Percentiles rank a stretch among this genome's conserved stretches.
phyloP scores from a whole-genome alignment of 1,140 invertebrate species.

The Drosophila athabasca region DNA sequence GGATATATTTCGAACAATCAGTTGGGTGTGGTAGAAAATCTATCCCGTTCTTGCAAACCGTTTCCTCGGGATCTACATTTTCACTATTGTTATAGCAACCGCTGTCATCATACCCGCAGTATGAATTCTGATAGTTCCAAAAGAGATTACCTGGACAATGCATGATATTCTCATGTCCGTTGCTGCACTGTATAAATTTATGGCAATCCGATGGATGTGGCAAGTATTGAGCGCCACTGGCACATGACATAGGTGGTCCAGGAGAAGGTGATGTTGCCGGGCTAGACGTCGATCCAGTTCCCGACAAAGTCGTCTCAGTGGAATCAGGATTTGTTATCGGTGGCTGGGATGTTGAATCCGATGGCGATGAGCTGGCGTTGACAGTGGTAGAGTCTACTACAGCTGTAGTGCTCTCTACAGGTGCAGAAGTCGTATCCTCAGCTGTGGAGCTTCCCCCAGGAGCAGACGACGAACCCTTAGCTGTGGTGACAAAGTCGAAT shows the following conservation, averaged over 20 bases:
- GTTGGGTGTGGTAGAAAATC: conserved; percentile 11
- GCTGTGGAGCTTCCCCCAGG: neutral
- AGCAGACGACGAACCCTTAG: neutral
- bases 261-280: conserved; percentile 11
- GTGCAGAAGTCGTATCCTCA: neutral
- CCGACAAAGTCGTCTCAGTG: neutral
- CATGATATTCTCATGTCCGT: conserved; percentile 18
- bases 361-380: neutral
- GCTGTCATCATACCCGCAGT: conserved; percentile 1
- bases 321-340: neutral
- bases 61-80: conserved; percentile 1
- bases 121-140: conserved; percentile 28
- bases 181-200: conserved; percentile 45
- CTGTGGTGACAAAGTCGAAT: neutral
- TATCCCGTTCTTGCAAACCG: conserved; percentile 17
- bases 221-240: conserved; percentile 19
- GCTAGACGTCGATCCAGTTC: conserved; percentile 4
- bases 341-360: neutral
- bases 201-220: conserved; percentile 45
- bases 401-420: neutral
- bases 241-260: conserved; percentile 17
- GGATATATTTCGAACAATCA: conserved; percentile 40
- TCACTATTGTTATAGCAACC: conserved; percentile 15
- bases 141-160: conserved; percentile 9
- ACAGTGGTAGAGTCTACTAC: neutral